Percentiles rank a stretch among this genome's conserved stretches.
These are phyloP conservation scores for Anguilla pacifica DNA, from an alignment of 2,797 vertebrate genomes.

Conservation along the genomic window DNA sequence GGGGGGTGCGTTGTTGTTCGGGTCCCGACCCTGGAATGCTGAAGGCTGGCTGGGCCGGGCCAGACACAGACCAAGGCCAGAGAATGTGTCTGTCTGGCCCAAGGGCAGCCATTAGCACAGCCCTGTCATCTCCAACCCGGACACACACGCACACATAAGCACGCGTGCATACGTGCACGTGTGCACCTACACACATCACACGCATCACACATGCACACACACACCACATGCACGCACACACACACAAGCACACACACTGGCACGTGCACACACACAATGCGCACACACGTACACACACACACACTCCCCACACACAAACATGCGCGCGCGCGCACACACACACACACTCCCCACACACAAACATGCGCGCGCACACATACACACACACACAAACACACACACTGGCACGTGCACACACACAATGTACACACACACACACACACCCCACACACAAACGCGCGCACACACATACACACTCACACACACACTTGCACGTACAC, in stretches of 20 bases:
- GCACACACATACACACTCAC: too few species aligned
- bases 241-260: not conserved
- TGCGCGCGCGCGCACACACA: too few species aligned
- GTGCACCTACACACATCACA: not conserved
- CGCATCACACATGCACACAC: not conserved
- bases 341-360: too few species aligned
- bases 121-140: not conserved
- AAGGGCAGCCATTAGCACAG: not conserved
- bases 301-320: too few species aligned
- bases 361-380: too few species aligned
- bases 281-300: not conserved
- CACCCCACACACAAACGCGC: too few species aligned
- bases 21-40: not conserved
- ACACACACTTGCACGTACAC: too few species aligned
- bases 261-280: not conserved
- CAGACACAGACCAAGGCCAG: conserved; percentile 1
- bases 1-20: not conserved
- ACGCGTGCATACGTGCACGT: not conserved
- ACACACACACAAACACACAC: not conserved
- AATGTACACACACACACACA: too few species aligned
- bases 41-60: conserved; percentile 13
- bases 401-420: too few species aligned
- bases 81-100: not conserved
- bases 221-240: not conserved
- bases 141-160: not conserved